Base-by-base conservation (phyloP, 2,888 invertebrate species). In the Thera britannica region DNA sequence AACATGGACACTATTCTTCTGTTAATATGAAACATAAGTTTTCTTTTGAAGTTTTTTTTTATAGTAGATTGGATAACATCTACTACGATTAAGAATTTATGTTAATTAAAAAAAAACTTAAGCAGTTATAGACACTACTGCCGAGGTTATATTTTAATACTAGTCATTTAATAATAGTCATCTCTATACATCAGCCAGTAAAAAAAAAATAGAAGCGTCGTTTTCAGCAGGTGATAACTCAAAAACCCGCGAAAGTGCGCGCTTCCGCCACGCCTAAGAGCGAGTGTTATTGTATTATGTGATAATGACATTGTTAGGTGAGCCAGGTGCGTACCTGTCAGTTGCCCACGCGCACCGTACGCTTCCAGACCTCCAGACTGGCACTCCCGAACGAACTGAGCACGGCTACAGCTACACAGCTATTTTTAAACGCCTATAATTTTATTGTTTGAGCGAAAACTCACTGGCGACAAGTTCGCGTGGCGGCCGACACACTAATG, bases 401-500 rank as follows among this genome's bases (percentile, higher is more conserved):
- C 84, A 79, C 74, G 76, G 79, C 80, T 63, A 82, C 77, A 82
- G 82, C 84, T 79, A 82, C 79, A 80, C 80, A 72, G 82, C 88
- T 92, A 92, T 92, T 92, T 92, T 87, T 90, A 91, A 89, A 84
- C 83, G 90, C 88, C 89, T 92, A 93, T 92, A 92, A 93, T 92
- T 92, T 93, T 92, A 93, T 93, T 93, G 92, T 93, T 93, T 90
- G 83, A 86, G 85, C 89, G 85, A 90, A 90, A 92, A 86, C 85
- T 83, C 80, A 81, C 83, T 85, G 87, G 86, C 92, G 93, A 92
- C 93, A 90, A 90, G 90, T 86, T 84, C 85, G 85, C 87, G 81
- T 90, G 90, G 83, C 88, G 88, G 85, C 80, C 85, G 85, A 83
- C 79, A 77, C 83, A 86, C 88, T 90, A 92, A 92, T 89, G 92